Evolutionary conservation across 2,113 vertebrate genomes (phyloP), one percentile per base, ranked within the genome.

Genomic region (Verasper variegatus): DNA sequence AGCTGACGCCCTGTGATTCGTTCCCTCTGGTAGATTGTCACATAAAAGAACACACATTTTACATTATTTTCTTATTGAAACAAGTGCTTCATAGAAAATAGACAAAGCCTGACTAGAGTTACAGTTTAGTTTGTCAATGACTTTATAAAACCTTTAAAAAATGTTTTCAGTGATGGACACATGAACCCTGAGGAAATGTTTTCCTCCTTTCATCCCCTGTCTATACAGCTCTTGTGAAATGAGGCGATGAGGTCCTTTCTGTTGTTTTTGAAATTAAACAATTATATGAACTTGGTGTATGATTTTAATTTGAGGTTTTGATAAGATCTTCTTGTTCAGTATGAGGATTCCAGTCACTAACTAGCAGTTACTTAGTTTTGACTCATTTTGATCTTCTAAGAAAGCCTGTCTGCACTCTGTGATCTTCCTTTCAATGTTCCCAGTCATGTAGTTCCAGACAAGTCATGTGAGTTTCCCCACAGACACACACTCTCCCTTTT

Each of bases 171-270:
- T 49, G 45, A 49, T 15, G 4, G 45, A 49, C 17, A 49, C 45
- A 49, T 49, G 15, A 49, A 18, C 45, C 12, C 23, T 14, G 6
- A 68, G 67, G 9, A 59, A 15, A 71, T 0, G 5, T 42, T 60
- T 42, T 20, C n/a, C 37, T 10, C 49, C 27, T 55, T 61, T 74
- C 11, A 42, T 42, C 40, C 40, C 11, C 12, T 42, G 40, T 42
- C 40, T 42, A 12, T 13, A 12, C 40, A 42, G 37, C 10, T 40
- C 37, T 42, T 12, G 10, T 42, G 40, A 42, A 31, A 31, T 31
- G 40, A 11, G 62, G 59, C 73, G 73, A 85, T 82, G 83, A 83
- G 78, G 76, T 73, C 60, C 59, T 21, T 35, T 62, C 23, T 66
- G 51, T 58, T 27, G 24, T 7, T 58, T 58, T 58, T 27, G 65